Percentiles rank a stretch among this genome's conserved stretches.
These are phyloP conservation scores for Sebastes steindachneri DNA, from an alignment of 2,797 vertebrate genomes.

Conservation along the genomic window DNA sequence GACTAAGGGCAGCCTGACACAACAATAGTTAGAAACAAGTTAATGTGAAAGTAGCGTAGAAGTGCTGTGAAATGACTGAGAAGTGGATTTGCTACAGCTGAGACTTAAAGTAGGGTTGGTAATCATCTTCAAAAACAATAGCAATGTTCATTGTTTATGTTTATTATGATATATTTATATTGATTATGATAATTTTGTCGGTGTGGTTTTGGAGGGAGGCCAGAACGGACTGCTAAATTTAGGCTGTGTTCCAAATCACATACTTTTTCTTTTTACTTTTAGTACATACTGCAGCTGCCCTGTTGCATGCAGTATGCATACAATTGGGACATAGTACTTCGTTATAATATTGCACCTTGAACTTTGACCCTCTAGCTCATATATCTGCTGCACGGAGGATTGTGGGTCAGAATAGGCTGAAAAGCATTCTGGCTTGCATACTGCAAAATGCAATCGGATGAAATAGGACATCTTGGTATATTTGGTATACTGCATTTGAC, in stretches of 20 bases:
- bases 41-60: neutral
- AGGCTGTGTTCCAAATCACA: neutral
- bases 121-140: neutral
- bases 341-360: too few relatives aligned
- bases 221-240: neutral
- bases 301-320: too few relatives aligned
- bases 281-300: neutral
- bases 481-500: too few relatives aligned
- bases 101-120: neutral
- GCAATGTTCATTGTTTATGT: neutral
- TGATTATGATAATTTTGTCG: neutral
- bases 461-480: too few relatives aligned
- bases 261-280: neutral
- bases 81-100: neutral
- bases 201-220: neutral
- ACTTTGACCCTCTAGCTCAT: too few relatives aligned
- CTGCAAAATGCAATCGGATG: too few relatives aligned
- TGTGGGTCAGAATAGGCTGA: fast-evolving
- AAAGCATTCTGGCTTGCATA: too few relatives aligned
- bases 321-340: too few relatives aligned
- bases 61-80: constrained; percentile 19
- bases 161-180: neutral
- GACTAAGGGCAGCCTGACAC: constrained; percentile 24
- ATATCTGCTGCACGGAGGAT: too few relatives aligned
- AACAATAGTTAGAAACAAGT: constrained; percentile 21